These are phyloP conservation scores for Synergus itoensis DNA, from an alignment of 2,888 invertebrate species.

Conservation along the genomic window DNA sequence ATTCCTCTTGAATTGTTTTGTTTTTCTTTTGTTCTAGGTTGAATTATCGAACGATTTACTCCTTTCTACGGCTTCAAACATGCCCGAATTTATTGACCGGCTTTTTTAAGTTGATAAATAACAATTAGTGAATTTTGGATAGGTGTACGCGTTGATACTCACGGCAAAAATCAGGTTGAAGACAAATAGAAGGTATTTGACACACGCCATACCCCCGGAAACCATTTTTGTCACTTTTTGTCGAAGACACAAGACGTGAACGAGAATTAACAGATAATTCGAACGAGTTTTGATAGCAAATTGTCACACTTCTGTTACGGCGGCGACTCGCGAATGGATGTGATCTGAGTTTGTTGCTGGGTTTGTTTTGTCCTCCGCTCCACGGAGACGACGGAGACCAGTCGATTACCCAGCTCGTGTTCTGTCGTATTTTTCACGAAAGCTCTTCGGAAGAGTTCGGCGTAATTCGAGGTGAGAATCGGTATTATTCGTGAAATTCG, in stretches of 20 bases:
- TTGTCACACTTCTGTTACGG: not conserved
- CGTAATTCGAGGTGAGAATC: not conserved
- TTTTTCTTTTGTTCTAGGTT: slow-evolving; percentile 44
- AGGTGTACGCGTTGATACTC: slow-evolving; percentile 76
- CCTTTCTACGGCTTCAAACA: slow-evolving; percentile 44
- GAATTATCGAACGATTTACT: slow-evolving; percentile 46
- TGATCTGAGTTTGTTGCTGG: not conserved
- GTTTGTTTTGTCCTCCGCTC: slow-evolving; percentile 30
- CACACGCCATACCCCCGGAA: slow-evolving; percentile 90
- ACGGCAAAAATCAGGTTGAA: slow-evolving; percentile 89
- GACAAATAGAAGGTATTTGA: slow-evolving; percentile 92
- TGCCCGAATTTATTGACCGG: slow-evolving; percentile 32
- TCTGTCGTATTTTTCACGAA: not conserved
- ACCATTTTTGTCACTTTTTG: slow-evolving; percentile 81
- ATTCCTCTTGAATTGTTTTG: not conserved
- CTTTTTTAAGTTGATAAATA: not conserved
- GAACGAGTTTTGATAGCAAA: not conserved
- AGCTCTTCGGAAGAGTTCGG: not conserved
- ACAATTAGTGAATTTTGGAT: too few relatives aligned
- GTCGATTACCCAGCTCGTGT: not conserved
- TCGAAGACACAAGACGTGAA: not conserved
- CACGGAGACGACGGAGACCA: slow-evolving; percentile 34
- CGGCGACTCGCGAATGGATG: slow-evolving; percentile 6
- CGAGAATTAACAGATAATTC: not conserved
- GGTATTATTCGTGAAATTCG: not conserved